Base-by-base conservation (phyloP, 2,113 vertebrate species). In the Otocyon megalotis region DNA sequence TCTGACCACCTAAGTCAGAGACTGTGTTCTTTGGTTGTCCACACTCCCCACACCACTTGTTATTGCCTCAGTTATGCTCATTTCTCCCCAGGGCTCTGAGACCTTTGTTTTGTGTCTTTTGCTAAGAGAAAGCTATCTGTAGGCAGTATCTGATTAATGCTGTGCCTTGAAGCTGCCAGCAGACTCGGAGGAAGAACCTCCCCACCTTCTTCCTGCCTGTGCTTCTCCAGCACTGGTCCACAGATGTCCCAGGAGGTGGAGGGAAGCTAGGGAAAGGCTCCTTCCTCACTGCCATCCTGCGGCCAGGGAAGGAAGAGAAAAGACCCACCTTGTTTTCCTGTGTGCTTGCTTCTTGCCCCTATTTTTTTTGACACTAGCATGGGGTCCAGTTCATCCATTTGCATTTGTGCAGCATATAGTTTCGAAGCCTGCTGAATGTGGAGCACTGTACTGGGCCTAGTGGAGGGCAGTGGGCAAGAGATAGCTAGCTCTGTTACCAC, bases 391-490 rank as follows among this genome's bases (percentile, higher is more conserved):
- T 50, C 58, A 20, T 88, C 35, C 12, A 2, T 63, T n/a, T 20
- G 50, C 76, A n/a, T 37, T 69, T 19, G 35, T 74, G 79, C 37
- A 65, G 48, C 22, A 67, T 32, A n/a, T 26, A 54, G 48, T 35
- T 93, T 63, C 92, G 58, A 71, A 35, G 56, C 93, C 19, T 8
- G 20, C 82, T 35, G 54, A 86, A 54, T 20, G 2, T 22, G 19
- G 30, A 50, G 13, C 1, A 9, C 10, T 14, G 0, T 17, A 1
- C 19, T 0, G 6, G 35, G 63, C 32, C 32, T 76, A n/a, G 54
- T 0, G 0, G 65, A 76, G 48, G 56, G 37, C 28, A 62, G 12
- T 4, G 13, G 48, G 77, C 43, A 35, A 48, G 80, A 30, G 53
- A 43, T 48, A 30, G 7, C 9, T 5, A 3, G 48, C 7, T 37